Conservation (phyloP, 2,797 vertebrate genomes). For the Champsocephalus esox region DNA sequence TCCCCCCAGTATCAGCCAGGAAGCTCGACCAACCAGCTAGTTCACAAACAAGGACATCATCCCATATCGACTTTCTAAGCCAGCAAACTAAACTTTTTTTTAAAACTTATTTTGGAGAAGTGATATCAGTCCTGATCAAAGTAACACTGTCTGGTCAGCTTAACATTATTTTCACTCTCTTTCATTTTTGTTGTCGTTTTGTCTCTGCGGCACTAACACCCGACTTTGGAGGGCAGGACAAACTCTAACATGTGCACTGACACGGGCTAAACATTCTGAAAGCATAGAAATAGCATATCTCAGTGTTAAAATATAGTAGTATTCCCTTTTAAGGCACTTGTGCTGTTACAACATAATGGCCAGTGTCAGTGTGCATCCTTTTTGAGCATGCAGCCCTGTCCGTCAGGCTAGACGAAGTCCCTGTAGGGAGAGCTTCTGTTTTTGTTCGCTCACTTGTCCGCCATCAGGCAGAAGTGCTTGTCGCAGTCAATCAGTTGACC, state of each 20-base stretch:
- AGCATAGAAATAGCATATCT: slow-evolving; percentile 26
- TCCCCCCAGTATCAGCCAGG: neutral
- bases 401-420: slow-evolving; percentile 48
- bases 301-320: slow-evolving; percentile 37
- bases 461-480: slow-evolving; percentile 21
- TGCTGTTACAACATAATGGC: slow-evolving; percentile 50
- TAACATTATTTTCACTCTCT: slow-evolving; percentile 14
- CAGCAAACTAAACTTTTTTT: neutral
- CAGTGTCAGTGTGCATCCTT: slow-evolving; percentile 24
- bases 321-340: slow-evolving; percentile 33
- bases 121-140: slow-evolving; percentile 2
- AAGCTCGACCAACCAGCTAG: slow-evolving; percentile 4
- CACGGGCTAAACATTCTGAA: slow-evolving; percentile 47
- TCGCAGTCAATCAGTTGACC: slow-evolving; percentile 48
- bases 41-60: slow-evolving; percentile 8
- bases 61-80: neutral
- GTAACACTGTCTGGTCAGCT: slow-evolving; percentile 16
- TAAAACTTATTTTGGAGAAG: neutral
- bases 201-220: slow-evolving; percentile 21
- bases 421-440: slow-evolving; percentile 17
- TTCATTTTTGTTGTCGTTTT: slow-evolving; percentile 23
- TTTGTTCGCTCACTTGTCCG: slow-evolving; percentile 29
- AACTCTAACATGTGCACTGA: slow-evolving; percentile 48
- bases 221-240: slow-evolving; percentile 19
- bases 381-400: slow-evolving; percentile 22